Evolutionary conservation across 2,888 invertebrate species (phyloP).

Genomic region (Dastarcus helophoroides): DNA sequence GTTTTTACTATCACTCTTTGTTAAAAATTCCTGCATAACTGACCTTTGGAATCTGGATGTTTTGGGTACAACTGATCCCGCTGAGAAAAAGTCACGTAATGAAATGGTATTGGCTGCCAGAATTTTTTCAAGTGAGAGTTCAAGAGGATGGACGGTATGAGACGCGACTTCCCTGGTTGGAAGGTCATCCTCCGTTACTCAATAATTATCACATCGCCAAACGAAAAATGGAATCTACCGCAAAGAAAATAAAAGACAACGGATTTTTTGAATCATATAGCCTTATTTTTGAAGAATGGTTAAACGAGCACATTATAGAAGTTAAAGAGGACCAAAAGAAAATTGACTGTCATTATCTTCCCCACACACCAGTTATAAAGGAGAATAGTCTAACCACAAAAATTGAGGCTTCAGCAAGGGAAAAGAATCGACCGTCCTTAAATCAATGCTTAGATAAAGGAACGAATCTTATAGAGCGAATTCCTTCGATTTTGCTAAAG

Average conservation of each 20-base stretch:
- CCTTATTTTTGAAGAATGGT: slow-evolving; percentile 24
- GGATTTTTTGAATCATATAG: slow-evolving; percentile 15
- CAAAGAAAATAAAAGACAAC: slow-evolving; percentile 16
- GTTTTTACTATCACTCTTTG: no score
- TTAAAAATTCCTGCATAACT: slow-evolving; percentile 17
- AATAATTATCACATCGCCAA: slow-evolving; percentile 18
- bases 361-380: slow-evolving; percentile 14
- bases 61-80: slow-evolving; percentile 24
- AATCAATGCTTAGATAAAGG: slow-evolving; percentile 19
- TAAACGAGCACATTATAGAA: slow-evolving; percentile 13
- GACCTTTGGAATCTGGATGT: slow-evolving; percentile 26
- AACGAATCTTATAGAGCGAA: no score
- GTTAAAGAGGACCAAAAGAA: slow-evolving; percentile 4
- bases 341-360: slow-evolving; percentile 17
- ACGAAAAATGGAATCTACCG: slow-evolving; percentile 18
- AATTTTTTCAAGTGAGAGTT: slow-evolving; percentile 18
- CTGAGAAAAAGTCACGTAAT: slow-evolving; percentile 16
- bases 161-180: slow-evolving; percentile 25
- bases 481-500: slow-evolving; percentile 12
- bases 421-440: slow-evolving; percentile 16
- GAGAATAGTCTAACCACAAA: slow-evolving; percentile 14
- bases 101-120: slow-evolving; percentile 15
- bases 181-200: slow-evolving; percentile 22
- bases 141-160: slow-evolving; percentile 23
- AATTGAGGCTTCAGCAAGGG: slow-evolving; percentile 20